Conservation (phyloP, 2,888 invertebrate genomes). For the Siphlonurus alternatus region DNA sequence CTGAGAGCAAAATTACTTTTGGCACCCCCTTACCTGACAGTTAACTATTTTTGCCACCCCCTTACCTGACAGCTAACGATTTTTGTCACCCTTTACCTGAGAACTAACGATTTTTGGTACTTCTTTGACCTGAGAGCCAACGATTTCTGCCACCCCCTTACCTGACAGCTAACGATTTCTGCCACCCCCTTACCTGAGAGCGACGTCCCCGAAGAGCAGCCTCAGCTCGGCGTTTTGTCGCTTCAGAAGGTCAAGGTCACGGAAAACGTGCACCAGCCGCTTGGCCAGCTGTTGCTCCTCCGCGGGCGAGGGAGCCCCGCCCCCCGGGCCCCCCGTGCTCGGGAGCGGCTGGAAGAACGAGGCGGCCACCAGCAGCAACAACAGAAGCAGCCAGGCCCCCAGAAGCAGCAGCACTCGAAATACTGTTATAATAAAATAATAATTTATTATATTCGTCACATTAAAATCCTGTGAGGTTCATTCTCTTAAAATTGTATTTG, state of each 20-base stretch:
- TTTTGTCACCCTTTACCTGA: too few relatives aligned
- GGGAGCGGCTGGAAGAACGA: constrained; percentile 37
- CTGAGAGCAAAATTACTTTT: too few relatives aligned
- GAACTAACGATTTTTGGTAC: too few relatives aligned
- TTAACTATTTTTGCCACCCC: too few relatives aligned
- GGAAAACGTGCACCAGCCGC: constrained; percentile 53
- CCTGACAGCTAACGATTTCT: background rate
- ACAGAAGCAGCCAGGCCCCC: constrained; percentile 51
- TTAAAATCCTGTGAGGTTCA: too few relatives aligned
- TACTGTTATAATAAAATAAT: too few relatives aligned
- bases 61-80: background rate
- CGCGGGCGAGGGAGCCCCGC: constrained; percentile 10
- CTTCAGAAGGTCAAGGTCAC: constrained; percentile 61
- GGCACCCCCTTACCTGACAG: background rate
- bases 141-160: too few relatives aligned
- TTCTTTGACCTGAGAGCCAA: background rate
- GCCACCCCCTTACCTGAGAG: constrained; percentile 35
- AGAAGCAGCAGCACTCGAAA: constrained; percentile 40
- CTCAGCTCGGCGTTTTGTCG: constrained; percentile 67
- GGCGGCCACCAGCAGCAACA: constrained; percentile 46
- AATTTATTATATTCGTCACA: too few relatives aligned
- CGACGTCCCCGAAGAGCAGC: constrained; percentile 43
- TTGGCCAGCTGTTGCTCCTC: constrained; percentile 32
- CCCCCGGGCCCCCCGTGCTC: background rate
- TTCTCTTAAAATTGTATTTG: too few relatives aligned